Base-by-base conservation (phyloP, 2,888 invertebrate species). In the Octodonta nipae region DNA sequence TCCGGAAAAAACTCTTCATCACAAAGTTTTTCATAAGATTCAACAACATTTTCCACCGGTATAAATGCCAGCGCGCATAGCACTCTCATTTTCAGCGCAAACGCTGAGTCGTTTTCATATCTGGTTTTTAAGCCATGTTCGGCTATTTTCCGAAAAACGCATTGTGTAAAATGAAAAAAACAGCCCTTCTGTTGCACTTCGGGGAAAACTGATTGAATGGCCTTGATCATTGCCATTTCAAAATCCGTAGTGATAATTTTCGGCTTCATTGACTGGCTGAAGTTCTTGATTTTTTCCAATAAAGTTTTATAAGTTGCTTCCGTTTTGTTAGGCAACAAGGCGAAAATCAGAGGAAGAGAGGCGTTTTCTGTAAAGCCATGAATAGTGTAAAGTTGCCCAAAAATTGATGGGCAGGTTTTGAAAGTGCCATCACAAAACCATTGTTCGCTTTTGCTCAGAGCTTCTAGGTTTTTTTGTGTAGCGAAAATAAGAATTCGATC, bases 81-180 rank as follows among this genome's bases (percentile, higher is more conserved):
- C 16, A 17, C 10, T 24, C 28, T 14, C 15, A 22, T 3, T 25
- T 26, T 36, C 13, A 37, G 17, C 10, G 37, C 34, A 35, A 37
- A 37, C 13, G 35, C 32, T 28, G 35, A 31, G 27, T 37, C 32
- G 10, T 24, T 32, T 25, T 38, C 33, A 30, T 38, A 38, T 26
- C 30, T 15, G 11, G n/a, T 14, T 27, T 38, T 35, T n/a, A 38
- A 15, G 11, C 35, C 29, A 14, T 26, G 5, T 7, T 8, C 8
- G 26, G 20, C 33, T 8, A 33, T 37, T 15, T 14, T 15, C 4
- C 37, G n/a, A 16, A 27, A 37, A 17, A 35, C 15, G n/a, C 25
- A 28, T 26, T 37, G 37, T 15, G 7, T 11, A 29, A 37, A 37
- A 32, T 35, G 34, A 15, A 34, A 34, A 24, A 35, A 32, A 16